These are phyloP conservation scores for Drosophila parabipectinata DNA, from an alignment of 1,140 invertebrate species.

Conservation along the genomic window DNA sequence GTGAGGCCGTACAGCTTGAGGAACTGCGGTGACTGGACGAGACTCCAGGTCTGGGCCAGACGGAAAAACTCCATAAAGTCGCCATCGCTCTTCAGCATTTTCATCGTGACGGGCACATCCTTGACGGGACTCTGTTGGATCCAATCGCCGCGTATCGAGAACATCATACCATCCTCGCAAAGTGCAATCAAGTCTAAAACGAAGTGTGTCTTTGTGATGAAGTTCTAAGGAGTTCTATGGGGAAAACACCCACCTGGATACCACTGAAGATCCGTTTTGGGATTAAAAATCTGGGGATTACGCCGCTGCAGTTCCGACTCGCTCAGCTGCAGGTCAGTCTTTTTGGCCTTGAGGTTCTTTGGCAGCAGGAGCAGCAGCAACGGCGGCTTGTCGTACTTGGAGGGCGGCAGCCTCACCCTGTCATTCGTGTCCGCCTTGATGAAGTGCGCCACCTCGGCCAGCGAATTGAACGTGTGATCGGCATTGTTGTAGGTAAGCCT, in stretches of 20 bases:
- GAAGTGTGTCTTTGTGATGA: too few species aligned
- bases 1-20: conserved; percentile 91
- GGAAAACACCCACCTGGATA: conserved; percentile 85
- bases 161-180: conserved; percentile 86
- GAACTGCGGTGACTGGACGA: conserved; percentile 89
- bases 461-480: conserved; percentile 48
- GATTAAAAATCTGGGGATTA: conserved; percentile 76
- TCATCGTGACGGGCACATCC: conserved; percentile 90
- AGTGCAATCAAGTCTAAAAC: conserved; percentile 86
- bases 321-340: conserved; percentile 75
- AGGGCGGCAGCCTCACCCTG: conserved; percentile 89
- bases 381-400: conserved; percentile 92
- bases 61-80: conserved; percentile 90
- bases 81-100: conserved; percentile 89
- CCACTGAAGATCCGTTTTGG: conserved; percentile 87
- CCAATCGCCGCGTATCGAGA: conserved; percentile 88
- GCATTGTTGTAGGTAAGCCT: conserved; percentile 45
- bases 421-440: conserved; percentile 59
- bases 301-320: conserved; percentile 67
- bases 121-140: conserved; percentile 86
- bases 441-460: conserved; percentile 65
- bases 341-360: conserved; percentile 80
- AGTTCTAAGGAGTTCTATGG: background rate
- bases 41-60: conserved; percentile 90
- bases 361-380: conserved; percentile 88